Conservation (phyloP, 1,140 invertebrate genomes). For the Lucilia cuprina region DNA sequence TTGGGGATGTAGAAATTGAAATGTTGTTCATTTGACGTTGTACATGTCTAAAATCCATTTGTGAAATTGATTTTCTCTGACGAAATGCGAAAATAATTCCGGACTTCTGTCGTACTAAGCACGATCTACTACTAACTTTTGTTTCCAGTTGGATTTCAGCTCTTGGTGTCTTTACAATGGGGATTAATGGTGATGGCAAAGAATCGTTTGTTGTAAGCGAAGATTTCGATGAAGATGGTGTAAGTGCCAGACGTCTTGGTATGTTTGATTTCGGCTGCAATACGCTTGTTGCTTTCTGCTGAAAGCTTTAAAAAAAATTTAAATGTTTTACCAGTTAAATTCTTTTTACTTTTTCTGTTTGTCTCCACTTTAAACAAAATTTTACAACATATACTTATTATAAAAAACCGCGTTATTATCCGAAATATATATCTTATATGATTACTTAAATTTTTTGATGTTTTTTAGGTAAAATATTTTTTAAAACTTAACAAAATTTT, state of each 20-base stretch:
- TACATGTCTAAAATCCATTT: conserved; percentile 56
- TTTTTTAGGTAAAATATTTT: background rate
- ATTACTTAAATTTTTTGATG: background rate
- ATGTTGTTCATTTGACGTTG: conserved; percentile 40
- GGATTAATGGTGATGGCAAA: background rate
- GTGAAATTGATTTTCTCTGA: conserved; percentile 52
- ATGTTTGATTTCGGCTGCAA: conserved; percentile 31
- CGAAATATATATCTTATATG: background rate
- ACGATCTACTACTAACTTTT: conserved; percentile 14
- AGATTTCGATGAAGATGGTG: conserved; percentile 50
- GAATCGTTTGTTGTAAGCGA: conserved; percentile 41
- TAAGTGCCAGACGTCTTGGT: conserved; percentile 39
- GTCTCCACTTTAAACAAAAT: background rate
- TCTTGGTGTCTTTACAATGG: background rate
- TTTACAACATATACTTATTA: background rate
- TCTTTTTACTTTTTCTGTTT: background rate
- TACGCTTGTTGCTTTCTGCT: background rate
- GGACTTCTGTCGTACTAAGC: conserved; percentile 48
- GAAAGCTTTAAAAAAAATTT: conserved; percentile 13
- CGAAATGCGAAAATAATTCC: conserved; percentile 47
- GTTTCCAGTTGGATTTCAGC: conserved; percentile 38
- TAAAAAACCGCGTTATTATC: background rate
- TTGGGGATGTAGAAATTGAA: conserved; percentile 22
- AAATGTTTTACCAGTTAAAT: background rate
- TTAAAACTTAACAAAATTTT: background rate